Evolutionary conservation across 2,888 invertebrate species (phyloP).

Genomic region (Drosophila austrosaltans): DNA sequence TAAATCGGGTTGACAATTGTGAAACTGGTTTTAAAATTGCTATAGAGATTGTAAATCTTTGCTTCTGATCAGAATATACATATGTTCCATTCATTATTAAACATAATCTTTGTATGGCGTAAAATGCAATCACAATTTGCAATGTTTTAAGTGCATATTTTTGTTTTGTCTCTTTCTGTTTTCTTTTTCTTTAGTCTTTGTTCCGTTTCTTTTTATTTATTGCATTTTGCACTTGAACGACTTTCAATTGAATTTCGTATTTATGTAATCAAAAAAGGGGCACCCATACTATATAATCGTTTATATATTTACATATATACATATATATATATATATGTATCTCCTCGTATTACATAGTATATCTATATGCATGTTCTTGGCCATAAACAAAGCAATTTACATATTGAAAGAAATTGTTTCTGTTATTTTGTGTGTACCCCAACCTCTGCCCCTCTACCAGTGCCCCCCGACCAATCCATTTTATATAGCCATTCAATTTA

Average conservation of each 20-base stretch:
- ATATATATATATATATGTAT: constrained; percentile 6
- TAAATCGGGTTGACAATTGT: constrained; percentile 14
- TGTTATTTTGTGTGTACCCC: constrained; percentile 10
- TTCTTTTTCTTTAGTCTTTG: not conserved
- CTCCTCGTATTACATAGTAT: not conserved
- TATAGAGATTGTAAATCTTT: constrained; percentile 1
- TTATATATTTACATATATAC: constrained; percentile 11
- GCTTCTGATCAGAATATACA: not conserved
- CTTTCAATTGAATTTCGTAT: constrained; percentile 73
- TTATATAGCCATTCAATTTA: constrained; percentile 6
- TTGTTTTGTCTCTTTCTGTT: not conserved
- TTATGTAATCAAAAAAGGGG: constrained; percentile 60
- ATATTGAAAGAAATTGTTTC: constrained; percentile 30
- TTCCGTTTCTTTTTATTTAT: constrained; percentile 33
- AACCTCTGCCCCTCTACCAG: not conserved
- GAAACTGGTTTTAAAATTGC: constrained; percentile 8
- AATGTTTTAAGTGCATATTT: not conserved
- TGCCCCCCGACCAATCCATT: not conserved
- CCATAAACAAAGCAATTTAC: constrained; percentile 66
- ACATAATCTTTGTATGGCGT: not conserved
- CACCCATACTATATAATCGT: too few relatives aligned
- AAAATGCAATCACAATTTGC: constrained; percentile 13
- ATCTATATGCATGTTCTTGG: constrained; percentile 9
- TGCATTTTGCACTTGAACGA: constrained; percentile 71
- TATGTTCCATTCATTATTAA: not conserved